Percentiles rank a stretch among this genome's conserved stretches.
Conservation (phyloP, 1,140 invertebrate species). For the Drosophila malerkotliana region DNA sequence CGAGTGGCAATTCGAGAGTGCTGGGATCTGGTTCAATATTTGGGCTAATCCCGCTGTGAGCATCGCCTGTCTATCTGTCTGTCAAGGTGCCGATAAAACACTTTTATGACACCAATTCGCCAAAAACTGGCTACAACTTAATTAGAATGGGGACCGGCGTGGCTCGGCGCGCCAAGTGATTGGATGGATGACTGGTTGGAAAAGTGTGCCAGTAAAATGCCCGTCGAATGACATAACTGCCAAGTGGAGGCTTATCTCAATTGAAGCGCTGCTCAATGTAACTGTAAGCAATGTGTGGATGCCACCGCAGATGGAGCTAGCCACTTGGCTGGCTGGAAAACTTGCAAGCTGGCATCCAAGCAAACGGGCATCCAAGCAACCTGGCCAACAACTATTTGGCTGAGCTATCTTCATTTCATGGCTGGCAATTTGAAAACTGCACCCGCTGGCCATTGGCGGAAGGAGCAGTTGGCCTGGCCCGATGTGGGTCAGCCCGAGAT, state of each 20-base stretch:
- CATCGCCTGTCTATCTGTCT: constrained; percentile 9
- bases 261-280: constrained; percentile 70
- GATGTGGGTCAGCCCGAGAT: constrained; percentile 59
- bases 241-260: constrained; percentile 67
- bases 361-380: constrained; percentile 11
- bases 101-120: constrained; percentile 64
- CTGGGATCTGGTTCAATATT: constrained; percentile 38
- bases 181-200: constrained; percentile 36
- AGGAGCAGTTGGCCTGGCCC: constrained; percentile 53
- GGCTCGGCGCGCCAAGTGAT: constrained; percentile 24
- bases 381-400: constrained; percentile 30
- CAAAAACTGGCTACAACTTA: constrained; percentile 52
- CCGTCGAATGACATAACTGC: constrained; percentile 73
- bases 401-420: constrained; percentile 67
- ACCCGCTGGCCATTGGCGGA: constrained; percentile 69
- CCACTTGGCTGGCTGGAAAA: constrained; percentile 17
- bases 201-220: constrained; percentile 53
- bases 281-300: constrained; percentile 69
- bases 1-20: neutral
- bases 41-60: constrained; percentile 51
- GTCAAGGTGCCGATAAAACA: constrained; percentile 56
- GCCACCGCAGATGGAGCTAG: constrained; percentile 39
- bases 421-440: constrained; percentile 71
- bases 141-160: constrained; percentile 67
- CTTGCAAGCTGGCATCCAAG: constrained; percentile 3